phyloP scores from a whole-genome alignment of 2,888 invertebrate species.

The Fragum fragum region DNA sequence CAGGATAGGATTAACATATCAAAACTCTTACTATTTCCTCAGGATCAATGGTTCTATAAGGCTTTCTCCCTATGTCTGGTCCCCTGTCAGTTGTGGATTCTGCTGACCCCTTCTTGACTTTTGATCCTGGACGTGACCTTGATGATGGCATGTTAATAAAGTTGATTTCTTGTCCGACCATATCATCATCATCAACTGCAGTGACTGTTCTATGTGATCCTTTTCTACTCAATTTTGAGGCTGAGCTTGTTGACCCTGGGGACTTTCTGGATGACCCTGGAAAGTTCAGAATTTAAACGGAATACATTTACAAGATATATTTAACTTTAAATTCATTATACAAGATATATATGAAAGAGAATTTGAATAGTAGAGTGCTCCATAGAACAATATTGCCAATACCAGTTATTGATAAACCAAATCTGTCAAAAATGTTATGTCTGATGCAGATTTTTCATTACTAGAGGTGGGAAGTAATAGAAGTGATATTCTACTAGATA shows the following conservation, averaged over 20 bases:
- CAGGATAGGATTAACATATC: too few species aligned
- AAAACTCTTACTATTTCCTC: conserved; percentile 69
- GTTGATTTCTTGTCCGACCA: conserved; percentile 56
- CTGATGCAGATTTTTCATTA: too few species aligned
- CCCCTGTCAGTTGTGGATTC: conserved; percentile 12
- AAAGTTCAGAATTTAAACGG: neutral
- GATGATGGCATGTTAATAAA: conserved; percentile 60
- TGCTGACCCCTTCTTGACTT: conserved; percentile 43
- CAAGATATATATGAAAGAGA: too few species aligned
- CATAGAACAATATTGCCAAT: too few species aligned
- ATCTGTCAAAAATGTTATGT: too few species aligned
- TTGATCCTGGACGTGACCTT: conserved; percentile 56
- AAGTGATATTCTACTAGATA: too few species aligned
- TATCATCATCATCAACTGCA: conserved; percentile 27
- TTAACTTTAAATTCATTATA: too few species aligned
- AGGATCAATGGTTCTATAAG: conserved; percentile 64
- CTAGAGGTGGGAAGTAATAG: too few species aligned
- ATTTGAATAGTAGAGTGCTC: too few species aligned
- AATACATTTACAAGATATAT: too few species aligned
- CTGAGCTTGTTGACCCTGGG: conserved; percentile 5
- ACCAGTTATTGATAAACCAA: too few species aligned
- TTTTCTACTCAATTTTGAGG: conserved; percentile 12
- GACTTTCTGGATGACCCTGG: conserved; percentile 2
- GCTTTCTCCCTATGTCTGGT: conserved; percentile 56
- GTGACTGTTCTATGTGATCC: neutral